phyloP scores from a whole-genome alignment of 2,888 invertebrate genomes.

The Azorinus chamasolen region DNA sequence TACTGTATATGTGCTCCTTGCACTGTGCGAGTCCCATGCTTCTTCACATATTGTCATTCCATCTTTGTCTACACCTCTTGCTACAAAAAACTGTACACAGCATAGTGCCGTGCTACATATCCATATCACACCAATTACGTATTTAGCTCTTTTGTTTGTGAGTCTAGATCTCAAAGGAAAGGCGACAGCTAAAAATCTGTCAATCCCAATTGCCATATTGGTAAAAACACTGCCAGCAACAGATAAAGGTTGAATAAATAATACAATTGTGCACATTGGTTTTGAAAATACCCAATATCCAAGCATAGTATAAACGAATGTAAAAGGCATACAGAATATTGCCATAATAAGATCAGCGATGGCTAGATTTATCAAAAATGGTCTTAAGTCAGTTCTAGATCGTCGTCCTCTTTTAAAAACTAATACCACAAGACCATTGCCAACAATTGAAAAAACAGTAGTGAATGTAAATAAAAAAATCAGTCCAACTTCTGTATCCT shows the following conservation, averaged over 20 bases:
- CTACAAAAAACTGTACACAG: conserved; percentile 85
- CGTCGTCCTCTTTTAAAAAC: conserved; percentile 86
- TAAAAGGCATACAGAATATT: conserved; percentile 95
- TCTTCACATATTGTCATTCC: conserved; percentile 71
- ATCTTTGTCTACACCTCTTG: conserved; percentile 50
- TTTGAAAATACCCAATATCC: conserved; percentile 87
- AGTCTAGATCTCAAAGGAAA: conserved; percentile 83
- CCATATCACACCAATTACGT: conserved; percentile 86
- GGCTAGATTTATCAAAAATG: conserved; percentile 94
- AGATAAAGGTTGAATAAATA: conserved; percentile 87
- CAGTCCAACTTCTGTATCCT: conserved; percentile 39
- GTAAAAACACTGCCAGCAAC: conserved; percentile 87
- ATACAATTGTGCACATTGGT: conserved; percentile 87
- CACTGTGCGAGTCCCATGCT: conserved; percentile 76
- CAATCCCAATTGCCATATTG: conserved; percentile 87
- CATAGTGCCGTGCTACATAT: conserved; percentile 84
- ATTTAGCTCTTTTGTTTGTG: conserved; percentile 49
- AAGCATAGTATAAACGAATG: conserved; percentile 88
- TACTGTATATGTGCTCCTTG: conserved; percentile 75
- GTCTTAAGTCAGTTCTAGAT: conserved; percentile 84
- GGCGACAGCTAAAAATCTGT: conserved; percentile 84
- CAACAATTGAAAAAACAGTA: conserved; percentile 86
- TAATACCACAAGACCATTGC: conserved; percentile 87
- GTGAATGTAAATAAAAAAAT: conserved; percentile 87
- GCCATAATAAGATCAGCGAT: conserved; percentile 96